Evolutionary conservation across 2,888 invertebrate species (phyloP).

Genomic region (Nycteola revayana): DNA sequence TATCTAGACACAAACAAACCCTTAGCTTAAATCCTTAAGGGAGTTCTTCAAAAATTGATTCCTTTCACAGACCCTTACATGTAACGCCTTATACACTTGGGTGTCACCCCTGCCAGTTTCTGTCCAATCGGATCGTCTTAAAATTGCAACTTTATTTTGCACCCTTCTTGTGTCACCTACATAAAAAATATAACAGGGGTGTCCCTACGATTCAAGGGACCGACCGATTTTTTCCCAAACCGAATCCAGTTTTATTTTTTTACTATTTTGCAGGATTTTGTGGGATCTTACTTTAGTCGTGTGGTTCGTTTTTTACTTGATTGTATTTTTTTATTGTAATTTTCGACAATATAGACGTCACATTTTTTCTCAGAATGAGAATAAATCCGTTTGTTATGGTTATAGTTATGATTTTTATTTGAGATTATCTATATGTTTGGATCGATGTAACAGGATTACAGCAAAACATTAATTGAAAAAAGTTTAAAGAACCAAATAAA

Average conservation of each 20-base stretch:
- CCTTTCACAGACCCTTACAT: conserved; percentile 29
- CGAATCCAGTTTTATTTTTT: conserved; percentile 35
- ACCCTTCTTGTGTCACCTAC: conserved; percentile 49
- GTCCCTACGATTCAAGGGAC: conserved; percentile 38
- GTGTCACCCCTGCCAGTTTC: conserved; percentile 53
- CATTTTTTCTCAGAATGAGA: conserved; percentile 7
- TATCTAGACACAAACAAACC: conserved; percentile 19
- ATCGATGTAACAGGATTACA: conserved; percentile 11
- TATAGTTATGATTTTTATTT: conserved; percentile 12
- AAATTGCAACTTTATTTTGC: conserved; percentile 57
- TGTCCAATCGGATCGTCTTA: conserved; percentile 56
- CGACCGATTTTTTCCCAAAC: conserved; percentile 33
- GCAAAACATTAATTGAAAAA: no score
- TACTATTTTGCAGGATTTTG: conserved; percentile 32
- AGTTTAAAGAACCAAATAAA: no score
- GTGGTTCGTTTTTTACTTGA: conserved; percentile 16
- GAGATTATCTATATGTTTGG: conserved; percentile 11
- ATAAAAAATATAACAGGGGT: conserved; percentile 63
- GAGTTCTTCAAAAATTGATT: conserved; percentile 26
- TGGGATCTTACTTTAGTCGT: conserved; percentile 27
- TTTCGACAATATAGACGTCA: conserved; percentile 15
- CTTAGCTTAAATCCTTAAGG: conserved; percentile 9
- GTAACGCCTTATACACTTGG: conserved; percentile 46
- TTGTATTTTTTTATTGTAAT: conserved; percentile 12
- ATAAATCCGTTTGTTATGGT: conserved; percentile 21